Conservation (phyloP, 2,797 vertebrate species). For the Mormyrops attenuatus region DNA sequence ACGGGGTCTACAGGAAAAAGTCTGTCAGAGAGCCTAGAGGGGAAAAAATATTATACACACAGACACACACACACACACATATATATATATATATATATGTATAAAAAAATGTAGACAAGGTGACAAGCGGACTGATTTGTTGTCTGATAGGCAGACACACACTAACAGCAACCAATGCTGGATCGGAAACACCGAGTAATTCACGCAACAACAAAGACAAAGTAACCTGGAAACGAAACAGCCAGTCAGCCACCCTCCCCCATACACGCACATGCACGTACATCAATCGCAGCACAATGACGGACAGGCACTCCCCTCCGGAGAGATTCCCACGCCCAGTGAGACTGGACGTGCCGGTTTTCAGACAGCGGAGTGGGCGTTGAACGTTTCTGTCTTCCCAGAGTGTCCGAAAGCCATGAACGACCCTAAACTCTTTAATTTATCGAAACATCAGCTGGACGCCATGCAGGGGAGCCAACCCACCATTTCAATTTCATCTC, state of each 20-base stretch:
- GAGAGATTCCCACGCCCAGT: slow-evolving; percentile 26
- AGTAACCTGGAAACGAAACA: not conserved
- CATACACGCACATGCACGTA: not conserved
- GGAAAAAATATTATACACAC: no score
- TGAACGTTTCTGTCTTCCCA: not conserved
- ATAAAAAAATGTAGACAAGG: not conserved
- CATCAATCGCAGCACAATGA: not conserved
- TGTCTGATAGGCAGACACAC: not conserved
- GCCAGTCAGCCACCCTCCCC: not conserved
- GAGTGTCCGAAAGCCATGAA: not conserved
- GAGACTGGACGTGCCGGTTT: slow-evolving; percentile 44
- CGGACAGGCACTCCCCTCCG: not conserved
- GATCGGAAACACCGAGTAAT: not conserved
- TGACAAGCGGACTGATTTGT: not conserved
- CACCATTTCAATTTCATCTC: not conserved
- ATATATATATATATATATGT: not conserved
- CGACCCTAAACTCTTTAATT: not conserved
- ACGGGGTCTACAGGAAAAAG: not conserved
- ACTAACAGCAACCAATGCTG: not conserved
- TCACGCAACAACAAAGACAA: not conserved
- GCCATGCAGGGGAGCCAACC: not conserved
- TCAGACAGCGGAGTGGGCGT: not conserved
- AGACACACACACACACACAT: no score
- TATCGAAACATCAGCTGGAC: not conserved
- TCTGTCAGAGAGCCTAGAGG: not conserved